Evolutionary conservation across 2,888 invertebrate species (phyloP), one percentile per base, ranked within the genome.

Genomic region (Sarcophaga caerulescens): DNA sequence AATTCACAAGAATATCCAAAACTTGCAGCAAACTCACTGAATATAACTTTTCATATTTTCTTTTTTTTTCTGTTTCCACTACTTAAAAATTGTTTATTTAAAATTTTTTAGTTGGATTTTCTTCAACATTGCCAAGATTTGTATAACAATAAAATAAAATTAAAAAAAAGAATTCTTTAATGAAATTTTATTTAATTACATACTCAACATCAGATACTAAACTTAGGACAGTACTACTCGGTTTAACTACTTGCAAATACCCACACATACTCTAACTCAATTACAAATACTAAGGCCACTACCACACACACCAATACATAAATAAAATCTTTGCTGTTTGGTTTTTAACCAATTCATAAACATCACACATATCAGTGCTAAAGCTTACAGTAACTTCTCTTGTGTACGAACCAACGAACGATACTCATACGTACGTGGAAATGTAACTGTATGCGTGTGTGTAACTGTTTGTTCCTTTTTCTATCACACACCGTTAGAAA

Each of bases 401-500:
- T 14, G 14, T 6, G 4, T 57, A n/a, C 14, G n/a, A 57, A 57
- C 57, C 4, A 5, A 14, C 4, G 57, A 57, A 17, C 17, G 6
- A 17, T n/a, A 25, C n/a, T n/a, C n/a, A n/a, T n/a, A 11, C 19
- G 6, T 6, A 17, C 14, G 17, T 14, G 35, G 3, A 44, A 17
- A 6, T 52, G 17, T 23, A 0, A 11, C 1, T 69, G 17, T 69
- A 4, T 69, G 52, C 47, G 5, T 57, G 59, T 60, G 19, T 2
- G 21, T 23, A 12, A 59, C 35, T 60, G 45, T 59, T 23, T 60
- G 59, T 81, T 21, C n/a, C 6, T 66, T 47, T 44, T 71, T 71
- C 77, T 47, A 77, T 71, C 23, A n/a, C n/a, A 77, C 76, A 77
- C 71, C 60, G 66, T 60, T 66, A 70, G 47, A 65, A 77, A 71